Conservation (phyloP, 2,113 vertebrate genomes). For the Phyllopteryx taeniolatus region DNA sequence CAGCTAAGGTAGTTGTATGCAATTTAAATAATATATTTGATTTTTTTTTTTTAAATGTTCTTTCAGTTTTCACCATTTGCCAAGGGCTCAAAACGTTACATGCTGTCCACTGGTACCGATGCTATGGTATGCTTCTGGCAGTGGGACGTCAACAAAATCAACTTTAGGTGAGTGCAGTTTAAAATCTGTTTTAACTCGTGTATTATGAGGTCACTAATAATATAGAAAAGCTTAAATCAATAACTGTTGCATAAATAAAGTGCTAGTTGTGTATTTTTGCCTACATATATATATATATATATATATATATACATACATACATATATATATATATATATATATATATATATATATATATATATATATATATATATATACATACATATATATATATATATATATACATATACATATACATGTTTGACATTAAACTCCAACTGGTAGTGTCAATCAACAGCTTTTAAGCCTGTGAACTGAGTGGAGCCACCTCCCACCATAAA, state of each 20-base stretch:
- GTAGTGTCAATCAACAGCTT: too few species aligned
- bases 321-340: too few species aligned
- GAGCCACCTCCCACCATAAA: too few species aligned
- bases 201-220: not conserved
- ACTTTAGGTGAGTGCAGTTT: constrained; percentile 82
- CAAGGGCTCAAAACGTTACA: constrained; percentile 87
- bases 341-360: too few species aligned
- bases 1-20: too few species aligned
- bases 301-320: too few species aligned
- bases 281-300: too few species aligned
- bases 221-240: not conserved
- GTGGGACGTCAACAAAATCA: constrained; percentile 86
- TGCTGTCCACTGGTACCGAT: constrained; percentile 97
- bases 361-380: too few species aligned
- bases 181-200: not conserved
- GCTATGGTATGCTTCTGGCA: constrained; percentile 97
- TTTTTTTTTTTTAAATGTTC: constrained; percentile 16
- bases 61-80: constrained; percentile 93
- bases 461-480: too few species aligned
- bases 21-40: not conserved
- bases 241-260: not conserved
- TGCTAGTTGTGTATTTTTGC: not conserved
- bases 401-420: too few species aligned
- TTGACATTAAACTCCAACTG: too few species aligned
- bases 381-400: too few species aligned